Evolutionary conservation across 2,888 invertebrate species (phyloP).

Genomic region (Thymelicus sylvestris): DNA sequence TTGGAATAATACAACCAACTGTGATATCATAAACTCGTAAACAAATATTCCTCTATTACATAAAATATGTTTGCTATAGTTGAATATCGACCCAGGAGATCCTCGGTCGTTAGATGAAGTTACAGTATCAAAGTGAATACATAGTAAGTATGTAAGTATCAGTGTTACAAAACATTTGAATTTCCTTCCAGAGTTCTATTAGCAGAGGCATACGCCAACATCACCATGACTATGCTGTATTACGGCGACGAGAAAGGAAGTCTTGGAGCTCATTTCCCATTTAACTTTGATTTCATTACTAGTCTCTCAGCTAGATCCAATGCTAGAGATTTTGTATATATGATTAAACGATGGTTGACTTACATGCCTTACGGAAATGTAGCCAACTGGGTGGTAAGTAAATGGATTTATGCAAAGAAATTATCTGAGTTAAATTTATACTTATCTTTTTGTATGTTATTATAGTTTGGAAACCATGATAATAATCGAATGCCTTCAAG

Average conservation of each 20-base stretch:
- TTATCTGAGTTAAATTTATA: background rate
- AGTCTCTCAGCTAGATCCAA: slow-evolving; percentile 71
- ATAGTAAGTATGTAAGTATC: background rate
- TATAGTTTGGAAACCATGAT: slow-evolving; percentile 89
- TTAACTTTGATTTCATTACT: slow-evolving; percentile 87
- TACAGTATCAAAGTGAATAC: background rate
- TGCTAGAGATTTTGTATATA: slow-evolving; percentile 76
- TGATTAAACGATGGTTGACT: slow-evolving; percentile 84
- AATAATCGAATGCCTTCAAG: slow-evolving; percentile 86
- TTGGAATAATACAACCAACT: no score
- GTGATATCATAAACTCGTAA: no score
- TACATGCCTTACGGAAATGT: slow-evolving; percentile 83
- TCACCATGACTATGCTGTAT: slow-evolving; percentile 84
- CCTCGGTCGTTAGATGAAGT: background rate
- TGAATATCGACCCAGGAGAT: background rate
- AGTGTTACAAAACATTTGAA: slow-evolving; percentile 3
- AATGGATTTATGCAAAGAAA: no score
- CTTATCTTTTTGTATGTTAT: slow-evolving; percentile 18
- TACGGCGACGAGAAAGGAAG: slow-evolving; percentile 79
- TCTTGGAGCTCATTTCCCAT: slow-evolving; percentile 85
- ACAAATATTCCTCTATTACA: background rate
- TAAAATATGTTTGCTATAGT: background rate
- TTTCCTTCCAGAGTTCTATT: slow-evolving; percentile 79
- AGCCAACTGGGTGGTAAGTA: slow-evolving; percentile 88
- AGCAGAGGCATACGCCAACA: slow-evolving; percentile 85